Base-by-base conservation (phyloP, 2,113 vertebrate genomes). In the Alouatta palliata region DNA sequence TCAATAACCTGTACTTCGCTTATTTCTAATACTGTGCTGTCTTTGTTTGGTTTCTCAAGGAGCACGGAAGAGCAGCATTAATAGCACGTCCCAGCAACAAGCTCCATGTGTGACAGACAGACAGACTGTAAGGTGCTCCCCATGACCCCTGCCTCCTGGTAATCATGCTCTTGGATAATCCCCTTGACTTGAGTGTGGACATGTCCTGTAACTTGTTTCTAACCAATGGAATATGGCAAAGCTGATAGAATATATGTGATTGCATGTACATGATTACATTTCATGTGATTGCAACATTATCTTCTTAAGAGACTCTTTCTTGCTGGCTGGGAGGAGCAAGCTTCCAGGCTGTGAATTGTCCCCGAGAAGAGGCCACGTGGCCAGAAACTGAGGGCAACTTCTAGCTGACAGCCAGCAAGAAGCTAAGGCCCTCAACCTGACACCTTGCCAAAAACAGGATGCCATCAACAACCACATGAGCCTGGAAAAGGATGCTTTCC, bases 381-480 rank as follows among this genome's bases (percentile, higher is more conserved):
- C 1, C 27, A n/a, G 30, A 35, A 88, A 11, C 6, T 64, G 10
- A 89, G 5, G 40, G 21, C 1, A 30, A 6, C 35, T 82, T 68
- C 35, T 52, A 40, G 25, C 37, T 4, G 25, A 66, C 16, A 66
- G 20, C 6, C 7, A 75, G 37, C 37, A 73, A n/a, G 45, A 30
- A 35, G 5, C 12, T 12, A 20, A 93, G 54, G 4, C 20, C 32
- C 52, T 79, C 30, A n/a, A 3, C 5, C 43, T 56, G 37, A 40
- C 17, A 75, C 14, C 27, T 66, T 66, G 2, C 0, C 86, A 73
- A 43, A 82, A 82, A 21, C 2, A 27, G 20, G 45, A 52, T 79
- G 27, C 35, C 20, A 5, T 40, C 64, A 47, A 5, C 0, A n/a
- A 9, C 45, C 45, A 8, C 0, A 0, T 35, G n/a, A 23, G 21